Base-by-base conservation (phyloP, 2,797 vertebrate species). In the Mycteria americana region DNA sequence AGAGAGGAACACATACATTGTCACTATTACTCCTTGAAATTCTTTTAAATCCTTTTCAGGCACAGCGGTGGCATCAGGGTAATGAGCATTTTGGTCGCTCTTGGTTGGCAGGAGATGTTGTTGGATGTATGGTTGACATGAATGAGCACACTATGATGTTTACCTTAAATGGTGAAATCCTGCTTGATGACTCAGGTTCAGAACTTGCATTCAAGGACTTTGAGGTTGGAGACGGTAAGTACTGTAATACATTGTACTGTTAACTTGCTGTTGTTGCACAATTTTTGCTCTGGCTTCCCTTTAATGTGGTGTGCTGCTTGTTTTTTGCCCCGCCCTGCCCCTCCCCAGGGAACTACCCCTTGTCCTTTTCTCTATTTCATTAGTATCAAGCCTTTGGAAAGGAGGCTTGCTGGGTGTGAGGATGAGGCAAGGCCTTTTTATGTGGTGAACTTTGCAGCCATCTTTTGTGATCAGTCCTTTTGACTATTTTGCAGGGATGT, bases 141-240 rank as follows among this genome's bases (percentile, higher is more conserved):
- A 99, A 99, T 3, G 99, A 99, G 39, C 99, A 98, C 94, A 99
- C 99, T n/a, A 99, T 99, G 98, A 99, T 99, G 98, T 99, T 99
- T 98, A 99, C 99, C 0, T 98, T 99, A 27, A 99, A 99, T 10
- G 99, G 99, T 41, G 99, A 99, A 95, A 98, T 99, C 82, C 97
- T 99, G 48, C 98, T 99, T 23, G 99, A 99, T 57, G 99, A 99
- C 87, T 99, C 99, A 0, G 99, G 99, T 19, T 99, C 99, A 2
- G 99, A 99, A 75, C 98, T 99, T 87, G 99, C 99, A 2, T 99
- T 99, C 97, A 99, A 99, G 95, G 99, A 99, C 97, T 99, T 99
- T 85, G 99, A 99, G 74, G 98, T 98, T 60, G 98, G 98, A 45
- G 99, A 99, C 2, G 99, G 99, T 99, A 90, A 98, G 99, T 97